A percentile compares a stretch with the other conserved stretches of the same genome.
These are phyloP conservation scores for Neosilurus hyrtlii DNA, from an alignment of 2,797 vertebrate genomes.

Conservation along the genomic window DNA sequence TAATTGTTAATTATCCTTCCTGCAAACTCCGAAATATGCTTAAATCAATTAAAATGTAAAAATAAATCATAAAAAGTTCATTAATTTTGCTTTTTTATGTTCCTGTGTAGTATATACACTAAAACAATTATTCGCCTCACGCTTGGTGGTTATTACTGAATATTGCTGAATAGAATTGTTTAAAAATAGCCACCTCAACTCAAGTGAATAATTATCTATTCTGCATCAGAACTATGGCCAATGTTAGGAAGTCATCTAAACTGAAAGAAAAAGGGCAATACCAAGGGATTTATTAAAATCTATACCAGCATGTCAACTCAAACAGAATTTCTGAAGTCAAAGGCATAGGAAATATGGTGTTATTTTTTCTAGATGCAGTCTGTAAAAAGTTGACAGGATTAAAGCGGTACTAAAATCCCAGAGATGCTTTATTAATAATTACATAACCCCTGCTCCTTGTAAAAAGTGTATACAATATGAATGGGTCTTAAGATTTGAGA, in stretches of 20 bases:
- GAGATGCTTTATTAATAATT: not conserved
- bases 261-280: not conserved
- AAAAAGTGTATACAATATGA: not conserved
- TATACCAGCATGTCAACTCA: not conserved
- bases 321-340: not conserved
- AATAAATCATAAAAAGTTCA: no score
- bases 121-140: no score
- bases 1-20: no score
- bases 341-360: not conserved
- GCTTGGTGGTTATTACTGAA: no score
- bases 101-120: no score
- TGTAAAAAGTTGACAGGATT: not conserved
- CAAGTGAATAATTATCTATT: no score
- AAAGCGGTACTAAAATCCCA: not conserved
- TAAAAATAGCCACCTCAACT: no score
- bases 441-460: not conserved
- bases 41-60: no score
- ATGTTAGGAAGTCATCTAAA: no score
- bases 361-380: not conserved
- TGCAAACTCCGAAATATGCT: no score
- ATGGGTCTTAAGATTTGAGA: not conserved
- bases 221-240: not conserved
- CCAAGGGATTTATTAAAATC: not conserved
- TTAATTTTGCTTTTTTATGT: no score
- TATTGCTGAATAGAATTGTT: no score